Evolutionary conservation across 2,797 vertebrate species (phyloP).

Genomic region (Enteromius treurensis): DNA sequence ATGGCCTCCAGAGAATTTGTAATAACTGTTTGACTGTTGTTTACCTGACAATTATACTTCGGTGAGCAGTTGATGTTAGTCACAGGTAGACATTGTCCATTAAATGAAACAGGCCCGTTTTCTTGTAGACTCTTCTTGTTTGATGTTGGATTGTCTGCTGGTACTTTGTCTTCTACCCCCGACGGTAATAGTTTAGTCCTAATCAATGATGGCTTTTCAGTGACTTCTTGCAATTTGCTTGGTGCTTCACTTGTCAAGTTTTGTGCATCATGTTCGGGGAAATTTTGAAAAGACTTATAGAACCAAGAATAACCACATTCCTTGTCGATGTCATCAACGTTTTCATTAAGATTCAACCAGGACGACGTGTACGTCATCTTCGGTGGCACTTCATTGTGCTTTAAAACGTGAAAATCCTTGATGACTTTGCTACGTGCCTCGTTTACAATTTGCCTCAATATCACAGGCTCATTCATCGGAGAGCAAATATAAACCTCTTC

Average conservation of each 20-base stretch:
- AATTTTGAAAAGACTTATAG: slow-evolving; percentile 19
- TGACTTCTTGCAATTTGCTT: no score
- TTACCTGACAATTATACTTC: not conserved
- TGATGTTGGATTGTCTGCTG: not conserved
- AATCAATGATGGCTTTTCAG: not conserved
- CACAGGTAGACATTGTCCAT: not conserved
- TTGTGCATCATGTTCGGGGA: not conserved
- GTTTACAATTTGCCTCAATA: slow-evolving; percentile 60
- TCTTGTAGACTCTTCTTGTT: not conserved
- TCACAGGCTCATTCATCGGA: slow-evolving; percentile 21
- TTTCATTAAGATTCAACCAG: slow-evolving; percentile 72
- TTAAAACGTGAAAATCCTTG: slow-evolving; percentile 59
- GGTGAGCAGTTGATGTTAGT: not conserved
- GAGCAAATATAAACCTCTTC: not conserved
- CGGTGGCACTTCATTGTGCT: slow-evolving; percentile 57
- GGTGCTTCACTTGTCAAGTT: slow-evolving; percentile 1
- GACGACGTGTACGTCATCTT: slow-evolving; percentile 66
- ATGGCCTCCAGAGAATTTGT: not conserved
- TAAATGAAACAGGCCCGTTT: not conserved
- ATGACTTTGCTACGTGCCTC: slow-evolving; percentile 20
- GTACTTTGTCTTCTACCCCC: not conserved
- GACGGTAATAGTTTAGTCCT: not conserved
- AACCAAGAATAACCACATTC: slow-evolving; percentile 67
- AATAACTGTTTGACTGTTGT: not conserved
- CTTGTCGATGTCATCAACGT: slow-evolving; percentile 74